Evolutionary conservation across 2,113 vertebrate genomes (phyloP).

Genomic region (Apaloderma vittatum): DNA sequence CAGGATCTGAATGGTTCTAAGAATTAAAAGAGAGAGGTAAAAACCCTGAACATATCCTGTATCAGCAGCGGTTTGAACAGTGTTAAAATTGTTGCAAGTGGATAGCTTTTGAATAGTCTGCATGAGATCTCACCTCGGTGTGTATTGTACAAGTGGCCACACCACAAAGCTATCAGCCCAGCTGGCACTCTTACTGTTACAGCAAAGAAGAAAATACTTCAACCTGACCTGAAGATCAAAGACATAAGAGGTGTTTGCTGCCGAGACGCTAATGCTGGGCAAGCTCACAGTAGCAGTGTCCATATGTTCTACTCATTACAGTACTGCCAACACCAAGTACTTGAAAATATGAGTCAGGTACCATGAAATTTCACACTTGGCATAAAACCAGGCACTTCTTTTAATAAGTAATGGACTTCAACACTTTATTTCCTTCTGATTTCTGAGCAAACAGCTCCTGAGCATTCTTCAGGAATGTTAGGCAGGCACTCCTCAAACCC

Average conservation of each 20-base stretch:
- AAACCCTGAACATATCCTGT: conserved; percentile 13
- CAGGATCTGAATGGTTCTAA: not conserved
- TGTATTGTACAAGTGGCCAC: conserved; percentile 32
- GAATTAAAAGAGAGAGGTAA: not conserved
- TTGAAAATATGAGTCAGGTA: conserved; percentile 28
- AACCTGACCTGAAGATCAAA: conserved; percentile 12
- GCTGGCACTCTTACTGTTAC: conserved; percentile 36
- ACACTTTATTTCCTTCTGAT: conserved; percentile 5
- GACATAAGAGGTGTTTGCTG: conserved; percentile 37
- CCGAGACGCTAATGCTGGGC: not conserved
- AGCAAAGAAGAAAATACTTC: conserved; percentile 4
- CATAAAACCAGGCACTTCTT: conserved; percentile 1
- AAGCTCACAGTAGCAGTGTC: conserved; percentile 4
- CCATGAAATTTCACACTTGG: conserved; percentile 10
- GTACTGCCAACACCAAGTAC: conserved; percentile 28
- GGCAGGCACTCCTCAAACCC: not conserved
- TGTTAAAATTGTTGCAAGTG: not conserved
- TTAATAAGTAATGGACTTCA: conserved; percentile 3
- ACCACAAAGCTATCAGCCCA: conserved; percentile 36
- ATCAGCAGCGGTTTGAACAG: not conserved
- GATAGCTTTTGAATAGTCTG: conserved; percentile 59
- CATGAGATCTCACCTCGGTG: conserved; percentile 57
- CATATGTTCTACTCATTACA: conserved; percentile 33
- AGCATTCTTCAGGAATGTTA: not conserved
- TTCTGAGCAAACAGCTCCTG: not conserved